Percentiles rank a stretch among this genome's conserved stretches.
Conservation (phyloP, 2,113 vertebrate species). For the Australoheros scitulus region DNA sequence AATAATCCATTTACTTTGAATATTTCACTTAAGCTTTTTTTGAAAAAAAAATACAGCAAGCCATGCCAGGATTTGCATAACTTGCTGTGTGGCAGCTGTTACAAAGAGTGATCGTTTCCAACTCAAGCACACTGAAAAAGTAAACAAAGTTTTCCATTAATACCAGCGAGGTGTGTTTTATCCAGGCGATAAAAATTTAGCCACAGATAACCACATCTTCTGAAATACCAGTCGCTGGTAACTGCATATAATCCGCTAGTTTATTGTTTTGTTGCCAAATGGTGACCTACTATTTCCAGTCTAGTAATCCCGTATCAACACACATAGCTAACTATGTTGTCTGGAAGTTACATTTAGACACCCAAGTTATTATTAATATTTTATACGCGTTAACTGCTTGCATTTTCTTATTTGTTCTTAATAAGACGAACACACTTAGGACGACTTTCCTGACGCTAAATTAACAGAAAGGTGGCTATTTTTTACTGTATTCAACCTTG, state of each 20-base stretch:
- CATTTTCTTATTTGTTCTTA: background rate
- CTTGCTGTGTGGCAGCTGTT: background rate
- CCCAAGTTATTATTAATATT: too few species aligned
- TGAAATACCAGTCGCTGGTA: background rate
- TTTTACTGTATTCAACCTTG: background rate
- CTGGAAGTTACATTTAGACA: background rate
- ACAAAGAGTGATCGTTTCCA: constrained; percentile 9
- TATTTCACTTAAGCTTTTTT: background rate
- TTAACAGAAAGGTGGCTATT: background rate
- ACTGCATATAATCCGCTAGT: background rate
- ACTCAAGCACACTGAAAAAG: background rate
- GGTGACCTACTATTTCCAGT: background rate
- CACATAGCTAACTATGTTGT: background rate
- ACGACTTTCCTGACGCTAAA: background rate
- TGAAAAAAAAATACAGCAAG: background rate
- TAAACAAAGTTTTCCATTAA: background rate
- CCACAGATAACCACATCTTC: background rate
- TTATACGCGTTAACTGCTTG: background rate
- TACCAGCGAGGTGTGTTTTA: background rate
- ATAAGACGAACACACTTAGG: background rate
- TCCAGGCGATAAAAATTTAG: fast-evolving
- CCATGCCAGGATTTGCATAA: background rate
- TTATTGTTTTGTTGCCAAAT: background rate
- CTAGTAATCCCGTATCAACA: background rate
- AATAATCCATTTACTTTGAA: background rate